phyloP scores from a whole-genome alignment of 1,140 invertebrate genomes.

The Cotesia chilonis region DNA sequence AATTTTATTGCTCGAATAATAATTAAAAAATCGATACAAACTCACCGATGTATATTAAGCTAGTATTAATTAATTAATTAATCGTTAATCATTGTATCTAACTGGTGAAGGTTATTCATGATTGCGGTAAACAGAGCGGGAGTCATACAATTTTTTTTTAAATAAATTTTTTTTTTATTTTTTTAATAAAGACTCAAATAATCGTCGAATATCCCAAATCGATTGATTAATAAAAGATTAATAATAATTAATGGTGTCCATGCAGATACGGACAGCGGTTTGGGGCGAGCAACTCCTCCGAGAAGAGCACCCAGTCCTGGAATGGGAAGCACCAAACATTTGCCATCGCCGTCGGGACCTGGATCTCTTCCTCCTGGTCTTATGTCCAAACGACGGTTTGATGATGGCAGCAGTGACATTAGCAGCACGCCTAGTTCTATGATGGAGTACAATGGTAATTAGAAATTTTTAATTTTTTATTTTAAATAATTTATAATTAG shows the following conservation, averaged over 20 bases:
- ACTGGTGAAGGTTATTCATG: constrained; percentile 33
- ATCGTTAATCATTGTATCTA: constrained; percentile 24
- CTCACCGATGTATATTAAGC: not conserved
- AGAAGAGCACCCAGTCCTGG: constrained; percentile 81
- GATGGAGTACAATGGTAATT: constrained; percentile 84
- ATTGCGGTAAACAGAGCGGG: not conserved
- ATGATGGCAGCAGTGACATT: constrained; percentile 87
- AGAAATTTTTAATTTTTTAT: constrained; percentile 11
- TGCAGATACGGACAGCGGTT: constrained; percentile 79
- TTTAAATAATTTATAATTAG: not conserved
- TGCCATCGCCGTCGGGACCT: constrained; percentile 80
- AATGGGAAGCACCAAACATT: constrained; percentile 72
- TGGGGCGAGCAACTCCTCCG: constrained; percentile 82
- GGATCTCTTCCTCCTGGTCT: constrained; percentile 83
- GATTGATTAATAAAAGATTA: constrained; percentile 21
- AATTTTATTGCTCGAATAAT: too few relatives aligned
- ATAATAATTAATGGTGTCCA: constrained; percentile 41
- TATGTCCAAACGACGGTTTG: constrained; percentile 81
- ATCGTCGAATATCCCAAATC: constrained; percentile 9
- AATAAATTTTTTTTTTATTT: too few relatives aligned
- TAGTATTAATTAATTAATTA: constrained; percentile 8
- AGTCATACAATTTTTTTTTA: not conserved
- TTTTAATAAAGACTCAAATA: not conserved
- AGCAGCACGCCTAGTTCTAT: constrained; percentile 81
- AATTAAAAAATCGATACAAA: too few relatives aligned